Conservation (phyloP, 2,888 invertebrate genomes). For the Celastrina argiolus region DNA sequence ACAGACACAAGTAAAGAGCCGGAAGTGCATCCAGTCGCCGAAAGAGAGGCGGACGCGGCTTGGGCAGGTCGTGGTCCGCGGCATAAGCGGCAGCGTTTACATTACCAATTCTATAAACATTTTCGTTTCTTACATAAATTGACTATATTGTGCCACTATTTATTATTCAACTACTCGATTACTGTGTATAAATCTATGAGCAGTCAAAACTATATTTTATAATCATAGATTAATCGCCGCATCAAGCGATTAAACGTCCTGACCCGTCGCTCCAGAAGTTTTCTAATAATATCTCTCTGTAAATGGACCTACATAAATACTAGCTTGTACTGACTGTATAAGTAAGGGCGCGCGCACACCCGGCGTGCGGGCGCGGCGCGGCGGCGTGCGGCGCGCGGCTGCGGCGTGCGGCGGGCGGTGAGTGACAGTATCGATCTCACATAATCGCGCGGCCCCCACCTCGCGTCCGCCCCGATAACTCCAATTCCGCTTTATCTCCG, state of each 20-base stretch:
- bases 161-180: too few species aligned
- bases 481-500: slow-evolving; percentile 77
- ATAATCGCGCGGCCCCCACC: slow-evolving; percentile 69
- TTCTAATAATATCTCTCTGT: not conserved
- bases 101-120: not conserved
- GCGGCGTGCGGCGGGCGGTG: slow-evolving; percentile 42
- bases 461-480: slow-evolving; percentile 72
- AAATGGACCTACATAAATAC: not conserved
- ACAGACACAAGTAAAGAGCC: slow-evolving; percentile 34
- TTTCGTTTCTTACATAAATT: too few species aligned
- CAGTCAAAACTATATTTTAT: too few species aligned
- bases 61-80: slow-evolving; percentile 27
- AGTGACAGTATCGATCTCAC: slow-evolving; percentile 75
- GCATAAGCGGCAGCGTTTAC: slow-evolving; percentile 39
- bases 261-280: too few species aligned
- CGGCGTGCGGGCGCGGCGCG: not conserved
- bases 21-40: slow-evolving; percentile 59
- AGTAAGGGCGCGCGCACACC: slow-evolving; percentile 22
- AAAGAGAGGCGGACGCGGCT: slow-evolving; percentile 48
- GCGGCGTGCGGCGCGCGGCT: slow-evolving; percentile 32
- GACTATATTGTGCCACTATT: too few species aligned
- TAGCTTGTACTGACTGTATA: not conserved
- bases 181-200: too few species aligned
- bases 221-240: too few species aligned
- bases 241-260: too few species aligned